Evolutionary conservation across 2,888 invertebrate species (phyloP), one percentile per base, ranked within the genome.

Genomic region (Lamellibrachia columna): DNA sequence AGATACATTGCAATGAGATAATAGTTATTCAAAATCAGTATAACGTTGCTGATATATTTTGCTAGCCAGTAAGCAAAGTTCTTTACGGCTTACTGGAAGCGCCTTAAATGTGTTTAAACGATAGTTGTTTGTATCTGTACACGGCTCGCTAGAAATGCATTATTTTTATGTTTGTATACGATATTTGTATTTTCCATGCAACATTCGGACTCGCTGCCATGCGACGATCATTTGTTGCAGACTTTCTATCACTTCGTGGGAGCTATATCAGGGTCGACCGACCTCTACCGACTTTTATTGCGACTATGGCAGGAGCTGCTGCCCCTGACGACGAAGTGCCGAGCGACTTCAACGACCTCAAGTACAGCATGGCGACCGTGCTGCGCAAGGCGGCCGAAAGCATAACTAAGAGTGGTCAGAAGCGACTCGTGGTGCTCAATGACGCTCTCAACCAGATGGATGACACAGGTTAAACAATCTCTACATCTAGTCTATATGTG

Each of bases 381-480:
- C 94, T 94, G 58, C 55, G 94, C 22, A 93, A 92, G 53, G 93
- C 94, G 2, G 91, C 93, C 7, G 90, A 93, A 55, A 28, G 91
- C 0, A 93, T 93, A 1, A 55, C 92, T 53, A 92, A 93, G 90
- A 92, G 93, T n/a, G 94, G 94, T 3, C 93, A 92, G 40, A 90
- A 93, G n/a, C 93, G 93, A 52, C 92, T 94, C 52, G 92, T 94
- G 15, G 92, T 95, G 11, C 93, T 94, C 91, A 93, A 94, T 52
- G 95, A 95, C 92, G 94, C 95, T 55, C 92, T 95, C 58, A 94
- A 95, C 93, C 95, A 95, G 92, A 93, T 95, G 94, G 94, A 95
- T 90, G 94, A 95, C 93, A 75, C 75, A 75, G 75, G 75, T 75
- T 75, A n/a, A 22, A 22, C 15, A 75, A 22, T 22, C 2, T 22